A percentile compares a stretch with the other conserved stretches of the same genome.
Evolutionary conservation across 2,797 vertebrate genomes (phyloP).

Genomic region (Kryptolebias ocellatus): DNA sequence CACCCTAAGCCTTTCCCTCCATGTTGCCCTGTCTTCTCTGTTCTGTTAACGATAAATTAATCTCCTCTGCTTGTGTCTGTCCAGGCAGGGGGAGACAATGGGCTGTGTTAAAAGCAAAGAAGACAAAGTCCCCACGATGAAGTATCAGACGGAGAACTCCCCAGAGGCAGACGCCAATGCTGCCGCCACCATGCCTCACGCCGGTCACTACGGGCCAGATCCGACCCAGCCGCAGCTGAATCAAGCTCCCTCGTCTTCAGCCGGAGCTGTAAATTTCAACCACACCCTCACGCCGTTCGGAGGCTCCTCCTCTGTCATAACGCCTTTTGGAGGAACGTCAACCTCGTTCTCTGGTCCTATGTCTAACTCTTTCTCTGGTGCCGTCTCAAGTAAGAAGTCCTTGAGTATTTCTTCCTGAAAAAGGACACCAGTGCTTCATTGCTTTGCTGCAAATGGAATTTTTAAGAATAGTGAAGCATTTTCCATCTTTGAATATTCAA

Average conservation of each 20-base stretch:
- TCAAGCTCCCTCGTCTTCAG: conserved; percentile 79
- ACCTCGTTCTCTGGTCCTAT: conserved; percentile 88
- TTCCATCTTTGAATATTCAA: too few species aligned
- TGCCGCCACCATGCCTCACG: conserved; percentile 75
- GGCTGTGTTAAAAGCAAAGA: conserved; percentile 97
- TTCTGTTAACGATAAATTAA: conserved; percentile 12
- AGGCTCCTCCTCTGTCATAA: conserved; percentile 87
- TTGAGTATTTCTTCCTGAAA: neutral
- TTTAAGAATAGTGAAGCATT: too few species aligned
- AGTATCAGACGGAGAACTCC: conserved; percentile 87
- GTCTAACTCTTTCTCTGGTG: conserved; percentile 89
- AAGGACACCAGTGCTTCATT: too few species aligned
- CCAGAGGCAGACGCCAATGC: conserved; percentile 80
- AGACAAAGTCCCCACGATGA: conserved; percentile 89
- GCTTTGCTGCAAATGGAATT: too few species aligned
- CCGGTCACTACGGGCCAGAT: conserved; percentile 89
- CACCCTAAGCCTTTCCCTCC: conserved; percentile 6
- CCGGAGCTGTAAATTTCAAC: conserved; percentile 86
- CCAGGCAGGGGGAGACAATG: conserved; percentile 83
- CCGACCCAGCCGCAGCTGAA: conserved; percentile 85
- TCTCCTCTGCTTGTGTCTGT: conserved; percentile 36
- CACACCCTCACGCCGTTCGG: conserved; percentile 92
- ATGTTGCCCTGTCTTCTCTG: neutral
- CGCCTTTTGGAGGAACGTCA: conserved; percentile 92
- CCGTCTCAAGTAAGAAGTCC: conserved; percentile 86